A percentile compares a stretch with the other conserved stretches of the same genome.
These are phyloP conservation scores for Aleiodes sp. DNA, from an alignment of 1,140 invertebrate genomes.

Conservation along the genomic window DNA sequence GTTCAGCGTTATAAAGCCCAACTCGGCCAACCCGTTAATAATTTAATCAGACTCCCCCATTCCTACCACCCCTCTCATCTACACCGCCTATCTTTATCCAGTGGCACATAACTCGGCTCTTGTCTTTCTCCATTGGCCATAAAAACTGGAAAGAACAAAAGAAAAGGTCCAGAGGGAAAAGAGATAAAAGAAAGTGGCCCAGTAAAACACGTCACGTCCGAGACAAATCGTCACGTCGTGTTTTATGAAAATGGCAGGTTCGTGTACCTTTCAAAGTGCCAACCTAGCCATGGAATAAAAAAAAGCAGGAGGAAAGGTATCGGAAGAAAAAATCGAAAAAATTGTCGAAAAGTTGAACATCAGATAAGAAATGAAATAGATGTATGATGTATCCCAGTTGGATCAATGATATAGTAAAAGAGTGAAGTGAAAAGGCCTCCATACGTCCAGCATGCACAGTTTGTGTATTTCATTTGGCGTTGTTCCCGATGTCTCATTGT, in stretches of 20 bases:
- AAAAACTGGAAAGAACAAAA: conserved; percentile 10
- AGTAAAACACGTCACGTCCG: conserved; percentile 35
- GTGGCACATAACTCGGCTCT: background rate
- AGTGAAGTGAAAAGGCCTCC: conserved; percentile 24
- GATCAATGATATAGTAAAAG: conserved; percentile 13
- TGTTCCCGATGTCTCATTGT: conserved; percentile 34
- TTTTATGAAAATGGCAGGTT: conserved; percentile 52
- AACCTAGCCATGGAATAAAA: background rate
- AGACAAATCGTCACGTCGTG: conserved; percentile 41
- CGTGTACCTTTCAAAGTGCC: conserved; percentile 32
- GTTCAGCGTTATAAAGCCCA: background rate
- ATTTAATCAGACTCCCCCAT: conserved; percentile 17
- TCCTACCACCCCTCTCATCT: background rate
- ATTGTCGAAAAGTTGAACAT: background rate
- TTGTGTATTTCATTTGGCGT: conserved; percentile 41
- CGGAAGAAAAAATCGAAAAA: background rate
- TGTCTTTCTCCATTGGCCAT: background rate
- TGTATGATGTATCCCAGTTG: background rate
- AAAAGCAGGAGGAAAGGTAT: conserved; percentile 18
- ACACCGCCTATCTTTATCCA: background rate
- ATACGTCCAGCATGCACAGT: conserved; percentile 6
- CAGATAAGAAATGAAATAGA: background rate
- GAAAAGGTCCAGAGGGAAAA: background rate
- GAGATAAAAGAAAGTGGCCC: conserved; percentile 9
- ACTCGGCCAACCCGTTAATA: conserved; percentile 25